Evolutionary conservation across 2,888 invertebrate species (phyloP), one percentile per base, ranked within the genome.

Genomic region (Drosophila phalerata): DNA sequence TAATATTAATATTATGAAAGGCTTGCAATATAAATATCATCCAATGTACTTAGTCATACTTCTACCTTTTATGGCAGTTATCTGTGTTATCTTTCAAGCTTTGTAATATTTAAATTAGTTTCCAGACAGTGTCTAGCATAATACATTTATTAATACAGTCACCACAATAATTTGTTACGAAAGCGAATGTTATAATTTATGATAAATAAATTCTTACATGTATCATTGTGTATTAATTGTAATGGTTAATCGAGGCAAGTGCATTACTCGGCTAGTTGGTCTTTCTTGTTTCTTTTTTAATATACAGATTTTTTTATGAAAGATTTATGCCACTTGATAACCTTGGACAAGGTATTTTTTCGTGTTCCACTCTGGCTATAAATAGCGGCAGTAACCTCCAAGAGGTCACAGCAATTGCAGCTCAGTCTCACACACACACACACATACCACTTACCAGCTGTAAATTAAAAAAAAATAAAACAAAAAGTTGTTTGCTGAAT

Each of bases 251-350:
- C 13, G 6, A 3, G 3, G n/a, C 17, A 34, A 55, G 45, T 3
- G 45, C 43, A 61, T 52, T 11, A 15, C 51, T 60, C 60, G 60
- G 11, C n/a, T 5, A 11, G 42, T 22, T n/a, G 1, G 10, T 62
- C 28, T 40, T 49, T 58, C 48, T 34, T 43, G 25, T 22, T 38
- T 30, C 22, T 28, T 51, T 79, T 6, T 64, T 42, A 38, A 28
- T 56, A 67, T 64, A 25, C 55, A 55, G 55, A 65, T 30, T 69
- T 78, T 78, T 68, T 68, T 65, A 71, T 70, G 43, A 61, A 53
- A 79, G 81, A 81, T 83, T 82, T 81, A 74, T 85, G 83, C 81
- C 73, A 80, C 74, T 68, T 53, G 78, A 56, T 73, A 86, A 73
- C 85, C 85, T 86, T 86, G 84, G 64, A 56, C 65, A 56, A 79